Conservation (phyloP, 2,888 invertebrate species). For the Entomobrya proxima region DNA sequence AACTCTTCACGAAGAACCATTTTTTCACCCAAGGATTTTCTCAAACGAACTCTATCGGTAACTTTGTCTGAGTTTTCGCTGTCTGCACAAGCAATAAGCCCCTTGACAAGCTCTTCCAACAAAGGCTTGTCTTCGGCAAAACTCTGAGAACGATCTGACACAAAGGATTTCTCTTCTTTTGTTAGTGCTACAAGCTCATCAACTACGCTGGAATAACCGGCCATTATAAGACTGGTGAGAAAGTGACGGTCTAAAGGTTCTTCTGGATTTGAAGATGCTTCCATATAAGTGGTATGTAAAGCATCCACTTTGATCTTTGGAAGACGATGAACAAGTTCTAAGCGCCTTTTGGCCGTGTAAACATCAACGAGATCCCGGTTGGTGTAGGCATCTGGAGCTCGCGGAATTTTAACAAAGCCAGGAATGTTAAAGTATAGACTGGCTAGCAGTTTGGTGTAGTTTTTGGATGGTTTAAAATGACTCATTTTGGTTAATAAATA, state of each 20-base stretch:
- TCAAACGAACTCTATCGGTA: background rate
- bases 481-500: background rate
- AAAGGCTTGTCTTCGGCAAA: background rate
- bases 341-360: background rate
- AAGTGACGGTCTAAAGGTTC: background rate
- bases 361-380: slow-evolving; percentile 26
- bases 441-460: background rate
- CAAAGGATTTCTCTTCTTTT: background rate
- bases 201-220: background rate
- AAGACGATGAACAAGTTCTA: background rate
- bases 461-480: background rate
- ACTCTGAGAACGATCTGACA: background rate
- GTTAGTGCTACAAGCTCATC: background rate
- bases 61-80: background rate
- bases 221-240: background rate
- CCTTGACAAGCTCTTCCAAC: background rate
- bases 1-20: background rate
- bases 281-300: background rate
- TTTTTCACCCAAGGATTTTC: slow-evolving; percentile 6
- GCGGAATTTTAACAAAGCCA: background rate
- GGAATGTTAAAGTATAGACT: background rate
- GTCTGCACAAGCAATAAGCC: background rate
- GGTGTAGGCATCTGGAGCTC: background rate
- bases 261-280: background rate
- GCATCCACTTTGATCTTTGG: background rate